Conservation (phyloP, 1,140 invertebrate species). For the Phymorhynchus buccinoides region DNA sequence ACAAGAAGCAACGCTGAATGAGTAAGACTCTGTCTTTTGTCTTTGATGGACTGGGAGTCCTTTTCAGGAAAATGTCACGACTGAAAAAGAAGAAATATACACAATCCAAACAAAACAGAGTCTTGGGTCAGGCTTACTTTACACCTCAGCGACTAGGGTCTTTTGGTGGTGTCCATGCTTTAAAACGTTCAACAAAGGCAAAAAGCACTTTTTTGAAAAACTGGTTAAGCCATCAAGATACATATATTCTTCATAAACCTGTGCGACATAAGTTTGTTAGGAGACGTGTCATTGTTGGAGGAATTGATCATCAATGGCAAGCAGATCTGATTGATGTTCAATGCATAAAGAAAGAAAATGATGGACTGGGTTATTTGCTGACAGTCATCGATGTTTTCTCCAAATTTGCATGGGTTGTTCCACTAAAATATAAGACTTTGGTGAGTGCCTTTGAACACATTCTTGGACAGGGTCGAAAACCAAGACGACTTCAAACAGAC, state of each 20-base stretch:
- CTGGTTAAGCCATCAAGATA: slow-evolving; percentile 42
- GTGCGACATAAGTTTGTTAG: slow-evolving; percentile 34
- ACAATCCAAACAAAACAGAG: neutral
- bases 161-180: slow-evolving; percentile 4
- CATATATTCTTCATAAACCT: slow-evolving; percentile 46
- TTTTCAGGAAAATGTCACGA: neutral
- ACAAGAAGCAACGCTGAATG: neutral
- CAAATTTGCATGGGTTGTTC: slow-evolving; percentile 73
- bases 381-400: slow-evolving; percentile 74
- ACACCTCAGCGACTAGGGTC: neutral
- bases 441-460: slow-evolving; percentile 53
- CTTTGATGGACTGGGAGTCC: neutral
- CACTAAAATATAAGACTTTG: slow-evolving; percentile 74
- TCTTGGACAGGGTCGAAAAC: slow-evolving; percentile 44
- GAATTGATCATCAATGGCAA: slow-evolving; percentile 70
- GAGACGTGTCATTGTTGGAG: slow-evolving; percentile 35
- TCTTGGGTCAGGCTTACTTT: neutral
- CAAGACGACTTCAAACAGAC: slow-evolving; percentile 32
- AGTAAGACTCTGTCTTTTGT: neutral
- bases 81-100: neutral
- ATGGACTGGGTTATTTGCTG: slow-evolving; percentile 72
- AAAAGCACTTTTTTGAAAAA: slow-evolving; percentile 14
- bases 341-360: slow-evolving; percentile 66
- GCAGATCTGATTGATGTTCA: slow-evolving; percentile 68
- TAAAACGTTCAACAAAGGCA: neutral